These are phyloP conservation scores for Semnornis frantzii DNA, from an alignment of 2,113 vertebrate species.

Conservation along the genomic window DNA sequence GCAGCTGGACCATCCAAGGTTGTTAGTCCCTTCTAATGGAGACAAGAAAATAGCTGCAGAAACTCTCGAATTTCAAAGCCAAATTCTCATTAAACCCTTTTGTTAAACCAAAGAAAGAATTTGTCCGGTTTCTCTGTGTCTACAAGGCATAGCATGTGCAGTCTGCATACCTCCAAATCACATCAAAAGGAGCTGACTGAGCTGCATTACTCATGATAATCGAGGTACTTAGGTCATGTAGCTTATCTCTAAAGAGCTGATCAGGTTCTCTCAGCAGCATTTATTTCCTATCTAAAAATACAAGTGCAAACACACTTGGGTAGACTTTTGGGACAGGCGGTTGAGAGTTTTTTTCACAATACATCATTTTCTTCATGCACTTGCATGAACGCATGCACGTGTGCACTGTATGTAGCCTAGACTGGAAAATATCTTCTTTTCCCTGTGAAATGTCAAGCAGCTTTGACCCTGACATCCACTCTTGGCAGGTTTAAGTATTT, in stretches of 20 bases:
- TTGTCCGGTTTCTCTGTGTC: background rate
- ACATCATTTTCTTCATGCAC: background rate
- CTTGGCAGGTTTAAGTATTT: background rate
- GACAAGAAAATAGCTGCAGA: background rate
- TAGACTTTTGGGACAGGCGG: background rate
- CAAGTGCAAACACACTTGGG: background rate
- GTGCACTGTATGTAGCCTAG: background rate
- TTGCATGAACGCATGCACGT: background rate
- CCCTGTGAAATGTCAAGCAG: background rate
- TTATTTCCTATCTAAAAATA: background rate
- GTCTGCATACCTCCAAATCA: background rate
- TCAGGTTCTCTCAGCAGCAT: background rate
- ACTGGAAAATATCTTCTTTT: background rate
- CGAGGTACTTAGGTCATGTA: background rate
- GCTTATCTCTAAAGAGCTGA: background rate
- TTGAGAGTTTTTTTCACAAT: background rate
- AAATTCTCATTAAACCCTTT: background rate
- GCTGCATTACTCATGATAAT: background rate
- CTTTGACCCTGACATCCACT: background rate
- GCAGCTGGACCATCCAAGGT: background rate
- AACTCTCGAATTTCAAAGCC: background rate
- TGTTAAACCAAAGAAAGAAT: background rate
- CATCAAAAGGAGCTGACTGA: background rate
- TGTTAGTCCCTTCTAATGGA: background rate
- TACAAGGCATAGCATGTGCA: background rate